Base-by-base conservation (phyloP, 2,888 invertebrate species). In the Parnassius orleans region DNA sequence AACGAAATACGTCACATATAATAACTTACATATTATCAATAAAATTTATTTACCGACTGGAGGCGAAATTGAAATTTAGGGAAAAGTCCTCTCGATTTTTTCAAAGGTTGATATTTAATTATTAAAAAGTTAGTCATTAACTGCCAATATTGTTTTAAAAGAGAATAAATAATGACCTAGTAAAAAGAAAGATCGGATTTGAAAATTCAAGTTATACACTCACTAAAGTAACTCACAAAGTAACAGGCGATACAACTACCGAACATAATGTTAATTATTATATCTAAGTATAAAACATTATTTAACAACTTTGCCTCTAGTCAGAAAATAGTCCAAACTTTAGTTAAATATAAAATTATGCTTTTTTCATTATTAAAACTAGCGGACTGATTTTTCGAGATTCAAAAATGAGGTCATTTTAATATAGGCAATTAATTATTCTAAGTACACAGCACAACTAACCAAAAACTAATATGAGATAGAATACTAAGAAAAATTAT, bases 401-500 rank as follows among this genome's bases (percentile, higher is more conserved):
- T 76, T 86, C 82, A 80, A 79, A 79, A 82, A 79, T 83, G 86
- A 87, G 84, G 86, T 84, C 72, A 66, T 74, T 76, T 74, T 80
- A 77, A 77, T 78, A 75, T 74, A 82, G 80, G 79, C 81, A 80
- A 77, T 83, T 75, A 77, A 73, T 80, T 83, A 86, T 67, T 77
- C 89, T 90, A 90, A 88, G 82, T 90, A 90, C 90, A 90, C 90
- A 86, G 90, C 90, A 90, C 90, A 87, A 87, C 89, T 90, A 90
- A 89, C 82, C 77, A 76, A 84, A 81, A 89, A 87, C 87, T 87
- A 87, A 84, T 71, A 73, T 80, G 79, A 84, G 83, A 85, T 84
- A 85, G 82, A 82, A 79, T 83, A 81, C 83, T 85, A 85, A 83
- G 78, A 83, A 85, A 84, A 83, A 82, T 79, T 75, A 78, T 76